These are phyloP conservation scores for Ictidomys tridecemlineatus DNA, from an alignment of 2,113 vertebrate genomes.

Conservation along the genomic window DNA sequence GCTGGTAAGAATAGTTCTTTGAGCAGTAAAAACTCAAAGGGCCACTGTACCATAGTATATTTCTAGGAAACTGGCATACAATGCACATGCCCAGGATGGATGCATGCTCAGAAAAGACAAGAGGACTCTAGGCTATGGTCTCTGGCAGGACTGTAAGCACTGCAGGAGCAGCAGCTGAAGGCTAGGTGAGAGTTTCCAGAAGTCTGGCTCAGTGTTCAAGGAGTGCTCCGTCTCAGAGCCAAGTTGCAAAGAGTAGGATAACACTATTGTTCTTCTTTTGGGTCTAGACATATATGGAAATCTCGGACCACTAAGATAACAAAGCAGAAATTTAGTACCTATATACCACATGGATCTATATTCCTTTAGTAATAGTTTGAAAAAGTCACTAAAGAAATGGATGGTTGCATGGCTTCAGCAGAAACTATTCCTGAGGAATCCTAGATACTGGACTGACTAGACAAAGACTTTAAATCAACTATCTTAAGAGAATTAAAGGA, in stretches of 20 bases:
- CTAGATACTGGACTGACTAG: not conserved
- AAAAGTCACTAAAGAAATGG: not conserved
- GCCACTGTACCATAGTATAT: not conserved
- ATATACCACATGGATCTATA: not conserved
- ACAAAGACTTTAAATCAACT: not conserved
- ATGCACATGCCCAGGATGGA: not conserved
- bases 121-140: not conserved
- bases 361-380: not conserved
- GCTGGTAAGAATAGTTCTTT: not conserved
- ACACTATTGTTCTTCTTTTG: not conserved
- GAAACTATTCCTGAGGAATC: not conserved
- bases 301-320: not conserved
- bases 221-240: not conserved
- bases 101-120: not conserved
- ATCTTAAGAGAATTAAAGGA: conserved; percentile 6
- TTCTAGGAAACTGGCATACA: not conserved
- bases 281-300: not conserved
- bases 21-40: not conserved
- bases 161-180: not conserved
- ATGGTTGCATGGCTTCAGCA: not conserved
- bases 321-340: not conserved
- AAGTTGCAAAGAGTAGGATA: not conserved
- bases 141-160: not conserved
- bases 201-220: not conserved
- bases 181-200: not conserved